phyloP scores from a whole-genome alignment of 2,888 invertebrate genomes.

The Tanypteryx hageni region DNA sequence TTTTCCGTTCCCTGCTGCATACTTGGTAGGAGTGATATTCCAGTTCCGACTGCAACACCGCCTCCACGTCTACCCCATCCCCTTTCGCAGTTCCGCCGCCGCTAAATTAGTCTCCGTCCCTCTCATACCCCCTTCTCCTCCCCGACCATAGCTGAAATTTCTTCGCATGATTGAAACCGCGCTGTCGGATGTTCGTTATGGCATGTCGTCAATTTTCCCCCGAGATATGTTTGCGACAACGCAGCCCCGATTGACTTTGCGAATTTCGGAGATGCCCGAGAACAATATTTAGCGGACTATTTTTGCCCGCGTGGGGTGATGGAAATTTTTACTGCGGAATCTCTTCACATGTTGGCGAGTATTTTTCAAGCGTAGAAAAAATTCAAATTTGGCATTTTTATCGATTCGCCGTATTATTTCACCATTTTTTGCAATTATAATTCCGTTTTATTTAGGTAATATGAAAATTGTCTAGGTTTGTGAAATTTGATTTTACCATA shows the following conservation, averaged over 20 bases:
- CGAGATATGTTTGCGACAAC: neutral
- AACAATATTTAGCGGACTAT: conserved; percentile 1
- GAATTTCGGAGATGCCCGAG: conserved; percentile 9
- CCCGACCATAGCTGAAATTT: neutral
- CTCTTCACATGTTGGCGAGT: too few relatives aligned
- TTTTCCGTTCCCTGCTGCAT: neutral
- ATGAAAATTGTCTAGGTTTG: too few relatives aligned
- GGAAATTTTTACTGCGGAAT: neutral
- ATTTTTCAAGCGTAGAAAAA: too few relatives aligned
- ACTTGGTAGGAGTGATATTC: conserved; percentile 49
- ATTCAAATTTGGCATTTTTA: too few relatives aligned
- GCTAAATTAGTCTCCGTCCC: neutral
- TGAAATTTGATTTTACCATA: too few relatives aligned
- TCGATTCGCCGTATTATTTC: too few relatives aligned
- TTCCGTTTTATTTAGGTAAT: too few relatives aligned
- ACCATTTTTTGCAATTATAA: too few relatives aligned
- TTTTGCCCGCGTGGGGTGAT: neutral
- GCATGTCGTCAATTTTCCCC: conserved; percentile 15
- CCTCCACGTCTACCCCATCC: too few relatives aligned
- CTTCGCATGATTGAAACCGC: conserved; percentile 23
- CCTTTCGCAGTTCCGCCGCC: neutral
- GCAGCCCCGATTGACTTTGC: conserved; percentile 43
- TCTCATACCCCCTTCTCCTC: neutral
- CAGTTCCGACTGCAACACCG: conserved; percentile 1
- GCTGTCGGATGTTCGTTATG: conserved; percentile 24